These are phyloP conservation scores for Acanthopagrus latus DNA, from an alignment of 2,797 vertebrate species.

Conservation along the genomic window DNA sequence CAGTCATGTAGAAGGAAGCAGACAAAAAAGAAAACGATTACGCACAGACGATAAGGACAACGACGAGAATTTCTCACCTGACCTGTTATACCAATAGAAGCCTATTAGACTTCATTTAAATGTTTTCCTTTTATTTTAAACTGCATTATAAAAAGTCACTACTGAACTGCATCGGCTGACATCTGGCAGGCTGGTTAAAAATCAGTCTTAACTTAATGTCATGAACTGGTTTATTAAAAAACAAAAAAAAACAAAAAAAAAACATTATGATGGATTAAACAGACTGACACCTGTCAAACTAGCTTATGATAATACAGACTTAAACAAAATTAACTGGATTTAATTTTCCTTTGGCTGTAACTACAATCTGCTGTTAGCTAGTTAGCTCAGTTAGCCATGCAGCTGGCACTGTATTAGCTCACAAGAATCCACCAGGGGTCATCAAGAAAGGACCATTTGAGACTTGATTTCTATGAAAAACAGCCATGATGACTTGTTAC, in stretches of 20 bases:
- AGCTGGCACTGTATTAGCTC: too few species aligned
- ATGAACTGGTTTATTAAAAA: not conserved
- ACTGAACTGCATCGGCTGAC: not conserved
- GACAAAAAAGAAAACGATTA: not conserved
- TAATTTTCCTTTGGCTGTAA: too few species aligned
- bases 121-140: not conserved
- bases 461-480: slow-evolving; percentile 1
- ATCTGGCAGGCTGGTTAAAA: not conserved
- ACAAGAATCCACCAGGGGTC: too few species aligned
- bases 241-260: too few species aligned
- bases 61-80: not conserved
- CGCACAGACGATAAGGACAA: not conserved
- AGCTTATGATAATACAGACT: not conserved
- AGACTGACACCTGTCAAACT: not conserved
- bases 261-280: not conserved
- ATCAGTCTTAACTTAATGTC: not conserved
- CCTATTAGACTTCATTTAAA: too few species aligned
- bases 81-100: not conserved
- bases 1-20: not conserved
- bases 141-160: too few species aligned
- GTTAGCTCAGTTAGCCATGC: too few species aligned
- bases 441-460: not conserved
- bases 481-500: slow-evolving; percentile 2
- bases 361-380: not conserved
- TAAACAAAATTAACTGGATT: not conserved